Base-by-base conservation (phyloP, 2,888 invertebrate species). In the Cheilosia variabilis region DNA sequence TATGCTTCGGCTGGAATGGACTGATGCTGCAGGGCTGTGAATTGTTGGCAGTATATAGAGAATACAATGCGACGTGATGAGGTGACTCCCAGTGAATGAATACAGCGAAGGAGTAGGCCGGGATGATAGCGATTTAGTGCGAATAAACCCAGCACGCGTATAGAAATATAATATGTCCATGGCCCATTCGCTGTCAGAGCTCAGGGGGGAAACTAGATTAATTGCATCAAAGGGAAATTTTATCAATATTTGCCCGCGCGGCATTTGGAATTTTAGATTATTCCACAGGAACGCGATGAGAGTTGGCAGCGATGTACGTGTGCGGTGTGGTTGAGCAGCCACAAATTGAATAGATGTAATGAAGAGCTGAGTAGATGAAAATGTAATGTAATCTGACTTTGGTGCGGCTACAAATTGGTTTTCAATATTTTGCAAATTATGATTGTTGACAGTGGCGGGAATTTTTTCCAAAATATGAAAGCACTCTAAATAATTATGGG, bases 11-110 rank as follows among this genome's bases (percentile, higher is more conserved):
- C 10, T 10, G 10, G 10, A 4, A 3, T 10, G 22, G 15, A 2
- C 19, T 10, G 27, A 17, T 1, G 27, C 47, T 7, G 15, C 24
- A 5, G 10, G 45, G 52, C 24, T 50, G 71, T 24, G 37, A 50
- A 58, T 58, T 71, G 27, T 41, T 37, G 37, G 50, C 60, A 71
- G n/a, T n/a, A 43, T 27, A 27, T 27, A 27, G 6, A 27, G 7
- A 27, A 31, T 13, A 50, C 24, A 43, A 41, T 19, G 45, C 68
- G 57, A 57, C 63, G 55, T 73, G 73, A 65, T 65, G 63, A 73
- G 55, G 50, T 52, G 41, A 52, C 45, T 15, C 31, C 1, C 10
- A 53, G 55, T 37, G 63, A 47, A 47, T 47, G 37, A 62, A 62
- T 72, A 50, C 15, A 50, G 19, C 22, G 34, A 62, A 73, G 10